Evolutionary conservation across 2,888 invertebrate species (phyloP).

Genomic region (Caenorhabditis doughertyi): DNA sequence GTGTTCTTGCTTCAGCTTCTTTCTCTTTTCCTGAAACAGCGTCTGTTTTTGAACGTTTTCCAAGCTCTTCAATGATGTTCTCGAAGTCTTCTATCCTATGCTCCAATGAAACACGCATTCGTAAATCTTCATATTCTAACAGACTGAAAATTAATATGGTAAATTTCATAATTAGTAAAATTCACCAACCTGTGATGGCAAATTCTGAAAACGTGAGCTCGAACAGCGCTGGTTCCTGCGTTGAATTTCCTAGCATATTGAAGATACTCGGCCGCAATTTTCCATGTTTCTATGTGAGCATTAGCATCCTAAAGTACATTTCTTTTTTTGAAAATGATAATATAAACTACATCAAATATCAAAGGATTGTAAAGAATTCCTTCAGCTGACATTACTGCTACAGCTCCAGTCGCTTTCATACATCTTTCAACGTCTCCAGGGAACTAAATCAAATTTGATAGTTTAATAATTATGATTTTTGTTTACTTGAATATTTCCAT

Average conservation of each 20-base stretch:
- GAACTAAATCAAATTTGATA: conserved; percentile 87
- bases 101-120: conserved; percentile 74
- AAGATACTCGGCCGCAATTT: conserved; percentile 92
- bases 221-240: conserved; percentile 91
- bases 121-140: conserved; percentile 77
- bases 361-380: conserved; percentile 98
- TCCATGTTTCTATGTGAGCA: conserved; percentile 64
- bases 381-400: conserved; percentile 87
- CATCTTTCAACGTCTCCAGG: conserved; percentile 92
- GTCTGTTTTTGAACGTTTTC: conserved; percentile 49
- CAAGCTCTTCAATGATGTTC: conserved; percentile 74
- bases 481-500: conserved; percentile 96
- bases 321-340: not conserved
- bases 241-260: conserved; percentile 90
- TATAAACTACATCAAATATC: conserved; percentile 88
- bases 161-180: not conserved
- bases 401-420: conserved; percentile 90
- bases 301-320: conserved; percentile 52
- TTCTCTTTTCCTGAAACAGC: conserved; percentile 57
- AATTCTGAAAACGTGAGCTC: conserved; percentile 97
- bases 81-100: conserved; percentile 73
- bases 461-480: too few relatives aligned
- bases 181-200: conserved; percentile 90
- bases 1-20: conserved; percentile 48
- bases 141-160: conserved; percentile 70